A percentile compares a stretch with the other conserved stretches of the same genome.
These are phyloP conservation scores for Anser brachyrhynchus DNA, from an alignment of 2,113 vertebrate species.

Conservation along the genomic window DNA sequence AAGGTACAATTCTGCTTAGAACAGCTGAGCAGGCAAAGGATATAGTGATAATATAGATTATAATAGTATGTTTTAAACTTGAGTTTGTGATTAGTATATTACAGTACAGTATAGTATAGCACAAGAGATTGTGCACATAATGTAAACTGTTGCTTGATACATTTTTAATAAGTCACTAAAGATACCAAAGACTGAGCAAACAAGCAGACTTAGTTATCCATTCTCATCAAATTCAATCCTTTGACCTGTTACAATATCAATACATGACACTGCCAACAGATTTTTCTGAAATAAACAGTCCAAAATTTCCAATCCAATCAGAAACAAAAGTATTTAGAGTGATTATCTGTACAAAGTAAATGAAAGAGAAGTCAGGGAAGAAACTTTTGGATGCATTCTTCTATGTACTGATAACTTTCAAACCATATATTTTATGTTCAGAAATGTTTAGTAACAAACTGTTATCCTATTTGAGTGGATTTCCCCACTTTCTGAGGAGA, in stretches of 20 bases:
- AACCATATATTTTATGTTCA: neutral
- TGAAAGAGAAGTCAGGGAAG: neutral
- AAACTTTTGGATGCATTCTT: neutral
- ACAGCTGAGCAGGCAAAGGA: neutral
- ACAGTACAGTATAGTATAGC: neutral
- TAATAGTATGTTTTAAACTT: neutral
- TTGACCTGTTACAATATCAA: conserved; percentile 9
- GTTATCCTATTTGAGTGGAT: neutral
- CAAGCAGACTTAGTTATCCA: neutral
- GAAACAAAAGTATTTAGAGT: neutral
- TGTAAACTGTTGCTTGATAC: neutral
- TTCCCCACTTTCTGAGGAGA: neutral
- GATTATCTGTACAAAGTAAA: neutral
- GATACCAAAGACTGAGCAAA: conserved; percentile 12
- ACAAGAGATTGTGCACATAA: neutral
- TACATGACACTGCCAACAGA: conserved; percentile 1
- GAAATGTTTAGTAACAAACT: neutral
- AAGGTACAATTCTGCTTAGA: neutral
- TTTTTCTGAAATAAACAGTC: conserved; percentile 1
- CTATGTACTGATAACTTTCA: neutral
- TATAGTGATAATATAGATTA: neutral
- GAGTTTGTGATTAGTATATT: neutral
- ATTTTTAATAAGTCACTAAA: conserved; percentile 20
- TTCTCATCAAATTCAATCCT: neutral
- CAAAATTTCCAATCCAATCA: neutral